phyloP scores from a whole-genome alignment of 2,797 vertebrate genomes.

The Tarsius wallacei region DNA sequence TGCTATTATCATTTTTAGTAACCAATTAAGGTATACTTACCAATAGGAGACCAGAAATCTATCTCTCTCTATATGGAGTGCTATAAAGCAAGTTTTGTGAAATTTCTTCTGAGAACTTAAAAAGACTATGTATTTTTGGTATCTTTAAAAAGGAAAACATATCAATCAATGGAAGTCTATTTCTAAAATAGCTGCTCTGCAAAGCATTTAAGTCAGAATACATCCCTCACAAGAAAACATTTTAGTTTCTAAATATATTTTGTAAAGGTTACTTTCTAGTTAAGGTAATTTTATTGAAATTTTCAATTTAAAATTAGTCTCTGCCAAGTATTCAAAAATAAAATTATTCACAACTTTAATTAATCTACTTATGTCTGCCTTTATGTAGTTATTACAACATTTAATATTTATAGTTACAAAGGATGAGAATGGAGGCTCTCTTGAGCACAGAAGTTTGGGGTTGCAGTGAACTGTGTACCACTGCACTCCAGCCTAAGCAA shows the following conservation, averaged over 20 bases:
- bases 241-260: constrained; percentile 50
- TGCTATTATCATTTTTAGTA: background rate
- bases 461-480: background rate
- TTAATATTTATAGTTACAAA: constrained; percentile 43
- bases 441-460: background rate
- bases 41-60: background rate
- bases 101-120: constrained; percentile 56
- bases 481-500: background rate
- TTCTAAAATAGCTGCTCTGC: background rate
- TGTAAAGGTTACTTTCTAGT: constrained; percentile 29
- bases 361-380: constrained; percentile 12
- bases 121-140: background rate
- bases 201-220: background rate
- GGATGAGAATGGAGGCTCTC: background rate
- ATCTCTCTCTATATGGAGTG: background rate
- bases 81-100: constrained; percentile 35
- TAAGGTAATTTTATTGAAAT: background rate
- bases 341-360: constrained; percentile 62
- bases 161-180: background rate
- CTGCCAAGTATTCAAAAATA: constrained; percentile 14
- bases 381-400: constrained; percentile 62
- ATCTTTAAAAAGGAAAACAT: background rate
- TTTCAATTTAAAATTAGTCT: constrained; percentile 63
- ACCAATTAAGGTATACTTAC: constrained; percentile 25
- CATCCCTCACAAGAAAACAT: background rate